Conservation (phyloP, 1,140 invertebrate genomes). For the Drosophila erecta region DNA sequence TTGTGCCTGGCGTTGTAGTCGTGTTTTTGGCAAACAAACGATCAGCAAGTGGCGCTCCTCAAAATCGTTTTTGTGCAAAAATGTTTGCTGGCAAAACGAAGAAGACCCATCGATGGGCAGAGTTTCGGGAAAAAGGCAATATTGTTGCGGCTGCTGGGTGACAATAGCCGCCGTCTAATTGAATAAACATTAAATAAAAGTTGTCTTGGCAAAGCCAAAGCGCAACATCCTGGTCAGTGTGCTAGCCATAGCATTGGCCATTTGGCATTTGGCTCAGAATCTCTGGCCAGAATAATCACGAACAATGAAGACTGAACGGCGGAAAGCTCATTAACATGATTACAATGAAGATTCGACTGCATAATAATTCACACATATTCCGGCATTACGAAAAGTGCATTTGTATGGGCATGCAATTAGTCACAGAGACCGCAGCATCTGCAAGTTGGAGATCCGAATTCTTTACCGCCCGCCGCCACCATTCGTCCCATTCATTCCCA, state of each 20-base stretch:
- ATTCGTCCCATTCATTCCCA: slow-evolving; percentile 64
- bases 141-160: slow-evolving; percentile 23
- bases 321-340: slow-evolving; percentile 76
- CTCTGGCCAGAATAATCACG: slow-evolving; percentile 32
- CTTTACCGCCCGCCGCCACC: slow-evolving; percentile 47
- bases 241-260: slow-evolving; percentile 22
- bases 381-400: slow-evolving; percentile 75
- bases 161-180: slow-evolving; percentile 69
- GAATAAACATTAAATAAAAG: slow-evolving; percentile 77
- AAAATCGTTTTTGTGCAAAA: slow-evolving; percentile 66
- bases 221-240: slow-evolving; percentile 65
- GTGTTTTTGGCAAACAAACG: slow-evolving; percentile 72
- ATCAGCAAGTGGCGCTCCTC: slow-evolving; percentile 79
- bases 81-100: slow-evolving; percentile 58
- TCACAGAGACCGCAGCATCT: slow-evolving; percentile 74
- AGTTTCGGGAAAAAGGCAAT: slow-evolving; percentile 41
- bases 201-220: slow-evolving; percentile 60
- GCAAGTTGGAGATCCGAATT: slow-evolving; percentile 63
- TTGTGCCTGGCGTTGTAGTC: slow-evolving; percentile 40
- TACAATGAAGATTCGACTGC: slow-evolving; percentile 67
- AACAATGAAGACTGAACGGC: slow-evolving; percentile 37
- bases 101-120: slow-evolving; percentile 53
- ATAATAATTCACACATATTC: slow-evolving; percentile 73
- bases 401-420: slow-evolving; percentile 81
- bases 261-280: slow-evolving; percentile 63